Percentiles rank a stretch among this genome's conserved stretches.
Conservation (phyloP, 2,888 invertebrate genomes). For the Caenorhabditis sinica region DNA sequence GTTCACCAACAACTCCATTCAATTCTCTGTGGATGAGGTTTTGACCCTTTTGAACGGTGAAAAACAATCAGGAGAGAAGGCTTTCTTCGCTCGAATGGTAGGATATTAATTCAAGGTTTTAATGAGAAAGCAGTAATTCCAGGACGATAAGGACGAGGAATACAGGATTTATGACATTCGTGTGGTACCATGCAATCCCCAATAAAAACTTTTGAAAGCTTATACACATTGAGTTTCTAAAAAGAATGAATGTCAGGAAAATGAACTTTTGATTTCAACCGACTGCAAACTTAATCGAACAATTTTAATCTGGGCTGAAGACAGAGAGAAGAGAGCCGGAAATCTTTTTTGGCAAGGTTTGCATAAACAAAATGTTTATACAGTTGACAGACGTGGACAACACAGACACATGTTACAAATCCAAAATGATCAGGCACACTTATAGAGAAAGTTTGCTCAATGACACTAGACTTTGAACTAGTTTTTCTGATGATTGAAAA, state of each 20-base stretch:
- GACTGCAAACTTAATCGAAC: not conserved
- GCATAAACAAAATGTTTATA: constrained; percentile 16
- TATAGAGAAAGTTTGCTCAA: not conserved
- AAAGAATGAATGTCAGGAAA: too few relatives aligned
- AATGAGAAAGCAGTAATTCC: not conserved
- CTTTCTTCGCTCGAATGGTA: constrained; percentile 56
- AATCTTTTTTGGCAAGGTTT: not conserved
- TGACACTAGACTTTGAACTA: not conserved
- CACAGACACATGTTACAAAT: not conserved
- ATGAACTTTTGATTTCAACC: too few relatives aligned
- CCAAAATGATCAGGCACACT: constrained; percentile 15
- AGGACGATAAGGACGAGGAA: constrained; percentile 49
- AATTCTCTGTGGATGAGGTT: constrained; percentile 54
- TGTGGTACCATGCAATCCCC: constrained; percentile 35
- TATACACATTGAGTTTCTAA: not conserved
- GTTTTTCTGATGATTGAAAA: not conserved
- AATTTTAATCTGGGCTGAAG: not conserved
- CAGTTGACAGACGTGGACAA: constrained; percentile 13
- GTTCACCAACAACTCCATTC: constrained; percentile 55
- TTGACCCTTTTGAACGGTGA: constrained; percentile 39
- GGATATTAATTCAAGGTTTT: not conserved
- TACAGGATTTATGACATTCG: constrained; percentile 56
- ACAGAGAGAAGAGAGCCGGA: constrained; percentile 1
- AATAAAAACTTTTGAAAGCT: constrained; percentile 45
- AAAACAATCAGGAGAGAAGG: constrained; percentile 43